Evolutionary conservation across 2,113 vertebrate species (phyloP), one percentile per base, ranked within the genome.

Genomic region (Ivindomyrus marchei): DNA sequence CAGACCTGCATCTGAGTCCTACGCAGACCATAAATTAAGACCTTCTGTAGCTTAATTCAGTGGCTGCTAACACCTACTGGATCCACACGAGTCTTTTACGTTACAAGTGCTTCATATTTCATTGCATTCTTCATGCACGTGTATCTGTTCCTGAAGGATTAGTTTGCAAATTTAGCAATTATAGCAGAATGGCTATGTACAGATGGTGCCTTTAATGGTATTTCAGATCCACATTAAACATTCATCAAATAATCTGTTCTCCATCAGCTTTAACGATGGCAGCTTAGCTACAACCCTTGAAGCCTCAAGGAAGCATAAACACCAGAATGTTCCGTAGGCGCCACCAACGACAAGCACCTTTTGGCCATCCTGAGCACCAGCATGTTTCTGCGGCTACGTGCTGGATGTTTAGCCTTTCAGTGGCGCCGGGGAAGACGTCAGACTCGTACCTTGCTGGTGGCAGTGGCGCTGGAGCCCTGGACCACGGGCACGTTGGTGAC

Each of bases 401-500:
- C 15, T 2, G 27, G 36, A 17, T 10, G 31, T 77, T 6, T 39
- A 27, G 45, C 21, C 45, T 86, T 36, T 53, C 49, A 4, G 0
- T 31, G 9, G 8, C 8, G 86, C 19, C 9, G 19, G 27, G 56
- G 4, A 31, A 3, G 74, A 27, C 13, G 49, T 15, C 39, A 46
- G 31, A 15, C 27, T 13, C 91, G 92, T 15, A 97, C 96, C 95
- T 97, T 97, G 94, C 96, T 97, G 91, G 97, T 97, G 52, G 97
- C 96, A 0, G 96, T 97, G 92, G 97, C 96, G 0, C 96, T 97
- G 84, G 96, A 97, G 21, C 96, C 96, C 0, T 94, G 94, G 50
- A 97, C 95, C 3, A 97, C 97, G 0, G 96, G 96, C 24, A 97
- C 96, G 0, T 97, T 97, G 92, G 97, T 97, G 93, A 97, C 96